Evolutionary conservation across 2,797 vertebrate species (phyloP).

Genomic region (Mionectes olivaceus): DNA sequence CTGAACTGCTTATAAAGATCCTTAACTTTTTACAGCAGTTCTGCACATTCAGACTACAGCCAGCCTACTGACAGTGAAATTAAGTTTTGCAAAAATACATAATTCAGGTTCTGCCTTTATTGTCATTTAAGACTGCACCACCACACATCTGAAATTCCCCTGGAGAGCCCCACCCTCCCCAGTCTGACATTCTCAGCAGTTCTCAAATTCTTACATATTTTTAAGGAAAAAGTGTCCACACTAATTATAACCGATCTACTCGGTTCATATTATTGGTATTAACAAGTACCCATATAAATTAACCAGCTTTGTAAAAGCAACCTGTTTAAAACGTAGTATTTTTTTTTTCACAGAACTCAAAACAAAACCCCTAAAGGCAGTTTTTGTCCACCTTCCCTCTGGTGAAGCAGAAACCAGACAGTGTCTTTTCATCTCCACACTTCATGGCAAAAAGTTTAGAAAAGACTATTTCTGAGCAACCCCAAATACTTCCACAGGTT

Average conservation of each 20-base stretch:
- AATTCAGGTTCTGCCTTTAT: not conserved
- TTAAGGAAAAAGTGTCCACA: not conserved
- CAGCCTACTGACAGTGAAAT: not conserved
- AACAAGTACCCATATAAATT: not conserved
- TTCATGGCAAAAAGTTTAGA: not conserved
- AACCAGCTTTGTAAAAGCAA: not conserved
- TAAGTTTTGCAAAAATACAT: not conserved
- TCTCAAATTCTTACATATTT: not conserved
- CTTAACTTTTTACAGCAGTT: not conserved
- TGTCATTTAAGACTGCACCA: not conserved
- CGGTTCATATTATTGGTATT: not conserved
- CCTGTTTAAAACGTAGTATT: not conserved
- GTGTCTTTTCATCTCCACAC: not conserved
- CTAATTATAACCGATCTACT: not conserved
- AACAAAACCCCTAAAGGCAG: not conserved
- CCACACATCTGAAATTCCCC: not conserved
- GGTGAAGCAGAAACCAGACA: not conserved
- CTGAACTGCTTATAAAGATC: not conserved
- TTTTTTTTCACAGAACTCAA: not conserved
- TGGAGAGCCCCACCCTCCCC: not conserved
- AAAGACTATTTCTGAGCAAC: not conserved
- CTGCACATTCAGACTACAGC: not conserved
- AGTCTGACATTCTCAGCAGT: not conserved
- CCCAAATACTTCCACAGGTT: not conserved
- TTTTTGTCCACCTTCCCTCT: not conserved